Percentiles rank a stretch among this genome's conserved stretches.
phyloP scores from a whole-genome alignment of 1,140 invertebrate species.

The silkworm (Bombyx mori) region ASM3026992v2 NC_085115.1:9850001-9850500 shows the following conservation, averaged over 20 bases:
- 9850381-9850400: constrained; percentile 94
- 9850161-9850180: constrained; percentile 90
- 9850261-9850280: constrained; percentile 87
- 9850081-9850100: constrained; percentile 47
- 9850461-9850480: constrained; percentile 6
- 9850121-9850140: neutral
- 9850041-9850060: constrained; percentile 87
- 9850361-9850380: constrained; percentile 96
- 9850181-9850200: constrained; percentile 94
- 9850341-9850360: constrained; percentile 94
- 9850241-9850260: constrained; percentile 89
- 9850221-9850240: constrained; percentile 87
- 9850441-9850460: constrained; percentile 87
- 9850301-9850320: constrained; percentile 97
- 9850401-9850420: constrained; percentile 88
- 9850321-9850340: constrained; percentile 88
- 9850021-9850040: constrained; percentile 90
- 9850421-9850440: constrained; percentile 89
- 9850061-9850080: constrained; percentile 83
- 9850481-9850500: constrained; percentile 3
- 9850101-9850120: constrained; percentile 1
- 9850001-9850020: constrained; percentile 95
- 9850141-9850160: constrained; percentile 1
- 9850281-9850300: constrained; percentile 94
- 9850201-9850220: constrained; percentile 80